Evolutionary conservation across 2,888 invertebrate species (phyloP).

Genomic region (Andrena haemorrhoa): DNA sequence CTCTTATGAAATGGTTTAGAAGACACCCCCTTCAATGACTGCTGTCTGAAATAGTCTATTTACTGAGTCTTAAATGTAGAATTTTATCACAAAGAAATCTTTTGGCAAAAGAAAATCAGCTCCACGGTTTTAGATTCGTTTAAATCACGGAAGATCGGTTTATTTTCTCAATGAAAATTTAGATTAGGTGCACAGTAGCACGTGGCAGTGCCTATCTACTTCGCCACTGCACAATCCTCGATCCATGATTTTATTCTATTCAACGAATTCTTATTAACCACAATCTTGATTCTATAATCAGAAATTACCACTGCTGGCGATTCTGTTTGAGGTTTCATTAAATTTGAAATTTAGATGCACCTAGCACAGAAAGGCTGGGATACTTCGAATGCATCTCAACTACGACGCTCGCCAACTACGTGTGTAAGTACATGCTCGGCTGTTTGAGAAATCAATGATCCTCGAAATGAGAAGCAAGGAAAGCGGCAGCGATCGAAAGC

Average conservation of each 20-base stretch:
- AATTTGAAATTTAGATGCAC: not conserved
- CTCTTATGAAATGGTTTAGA: too few relatives aligned
- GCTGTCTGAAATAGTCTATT: too few relatives aligned
- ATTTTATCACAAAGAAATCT: too few relatives aligned
- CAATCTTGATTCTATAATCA: not conserved
- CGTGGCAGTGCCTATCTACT: not conserved
- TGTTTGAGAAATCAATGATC: conserved; percentile 33
- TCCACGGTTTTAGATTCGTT: too few relatives aligned
- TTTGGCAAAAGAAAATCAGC: not conserved
- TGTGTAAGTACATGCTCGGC: not conserved
- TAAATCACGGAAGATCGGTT: too few relatives aligned
- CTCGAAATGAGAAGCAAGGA: conserved; percentile 36
- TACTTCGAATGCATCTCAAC: not conserved
- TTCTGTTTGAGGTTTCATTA: not conserved
- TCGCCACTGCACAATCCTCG: not conserved
- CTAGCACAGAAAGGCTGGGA: not conserved
- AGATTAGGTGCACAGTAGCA: not conserved
- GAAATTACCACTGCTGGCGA: not conserved
- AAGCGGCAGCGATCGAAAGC: conserved; percentile 28
- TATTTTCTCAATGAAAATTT: not conserved
- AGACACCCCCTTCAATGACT: too few relatives aligned
- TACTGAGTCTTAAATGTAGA: too few relatives aligned
- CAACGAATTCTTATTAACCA: not conserved
- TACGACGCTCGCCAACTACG: not conserved
- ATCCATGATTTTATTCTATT: not conserved